Evolutionary conservation across 2,797 vertebrate genomes (phyloP), one percentile per base, ranked within the genome.

Genomic region (Momotus momota): DNA sequence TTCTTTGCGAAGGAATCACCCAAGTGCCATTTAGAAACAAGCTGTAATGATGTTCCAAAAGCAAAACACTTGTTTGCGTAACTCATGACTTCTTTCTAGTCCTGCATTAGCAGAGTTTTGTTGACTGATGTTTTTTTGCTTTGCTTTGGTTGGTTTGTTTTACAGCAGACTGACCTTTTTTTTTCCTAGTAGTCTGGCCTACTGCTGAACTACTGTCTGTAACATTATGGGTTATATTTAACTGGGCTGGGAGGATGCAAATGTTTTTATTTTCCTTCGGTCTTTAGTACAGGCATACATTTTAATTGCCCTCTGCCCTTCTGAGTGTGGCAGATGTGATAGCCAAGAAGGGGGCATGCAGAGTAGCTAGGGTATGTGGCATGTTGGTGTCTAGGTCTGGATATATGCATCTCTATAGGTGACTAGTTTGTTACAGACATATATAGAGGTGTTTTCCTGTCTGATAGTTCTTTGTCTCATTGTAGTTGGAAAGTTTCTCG

Each of bases 251-350:
- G 78, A 67, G 49, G 21, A 41, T 70, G 7, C 14, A n/a, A 35
- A 46, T 70, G 19, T 41, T 75, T 23, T 52, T 72, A 11, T 18
- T 17, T 46, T 49, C 52, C 52, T 67, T 84, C 20, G 11, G 33
- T 85, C 52, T n/a, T 55, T 57, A 33, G 46, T 75, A 66, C 6
- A 18, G 9, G 29, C 54, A 48, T 75, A 51, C 17, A 33, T 72
- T 86, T 65, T 54, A 86, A 74, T 88, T 65, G 26, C 35, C 26
- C 35, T 88, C 27, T 74, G 55, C 31, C 33, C 43, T 95, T 80
- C 31, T 6, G 23, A 67, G 29, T 78, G 69, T 69, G 38, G 27
- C 0, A 0, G 27, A 14, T 21, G 29, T 21, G 40, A 0, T 12
- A 18, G 80, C 31, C n/a, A 22, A 5, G 10, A 31, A 81, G 18